Evolutionary conservation across 53 echinoderm and acorn worm species (phyloP).

Genomic region (Arbacia lixula): DNA sequence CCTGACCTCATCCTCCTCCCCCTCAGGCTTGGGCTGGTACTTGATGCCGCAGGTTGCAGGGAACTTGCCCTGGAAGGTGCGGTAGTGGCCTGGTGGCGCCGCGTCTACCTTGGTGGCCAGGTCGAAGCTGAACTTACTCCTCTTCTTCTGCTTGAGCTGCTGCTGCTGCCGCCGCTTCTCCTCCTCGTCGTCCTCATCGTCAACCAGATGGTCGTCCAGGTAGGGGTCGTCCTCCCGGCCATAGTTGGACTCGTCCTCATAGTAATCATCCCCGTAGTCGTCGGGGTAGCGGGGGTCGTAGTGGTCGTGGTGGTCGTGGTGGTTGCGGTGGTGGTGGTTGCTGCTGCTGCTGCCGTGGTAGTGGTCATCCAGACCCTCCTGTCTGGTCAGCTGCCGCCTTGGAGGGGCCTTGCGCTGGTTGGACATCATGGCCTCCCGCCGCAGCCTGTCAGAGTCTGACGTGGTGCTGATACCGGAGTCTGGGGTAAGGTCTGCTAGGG

Average conservation of each 20-base stretch:
- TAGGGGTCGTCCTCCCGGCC: conserved; percentile 37
- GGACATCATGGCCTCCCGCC: conserved; percentile 55
- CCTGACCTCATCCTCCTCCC: conserved; percentile 85
- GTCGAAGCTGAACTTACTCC: conserved; percentile 63
- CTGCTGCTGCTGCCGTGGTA: conserved; percentile 48
- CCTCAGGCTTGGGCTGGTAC: conserved; percentile 91
- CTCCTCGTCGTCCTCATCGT: conserved; percentile 71
- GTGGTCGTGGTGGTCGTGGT: conserved; percentile 63
- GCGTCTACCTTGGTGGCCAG: conserved; percentile 68
- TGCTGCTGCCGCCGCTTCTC: conserved; percentile 68
- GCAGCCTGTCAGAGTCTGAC: conserved; percentile 82
- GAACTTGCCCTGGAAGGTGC: conserved; percentile 94
- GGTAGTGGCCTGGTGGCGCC: conserved; percentile 87
- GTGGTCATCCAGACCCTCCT: conserved; percentile 78
- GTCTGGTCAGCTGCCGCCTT: conserved; percentile 75
- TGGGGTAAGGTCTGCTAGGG: conserved; percentile 94
- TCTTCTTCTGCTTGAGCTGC: conserved; percentile 75
- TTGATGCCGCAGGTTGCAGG: conserved; percentile 88
- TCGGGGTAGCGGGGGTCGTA: conserved; percentile 68
- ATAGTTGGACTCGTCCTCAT: conserved; percentile 72
- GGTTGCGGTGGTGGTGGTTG: conserved; percentile 32
- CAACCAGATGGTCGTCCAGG: conserved; percentile 52
- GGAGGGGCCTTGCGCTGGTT: conserved; percentile 60
- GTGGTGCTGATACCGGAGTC: conserved; percentile 99
- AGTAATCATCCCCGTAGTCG: conserved; percentile 65